A percentile compares a stretch with the other conserved stretches of the same genome.
Conservation (phyloP, 2,888 invertebrate species). For the Rotaria magnacalcarata region DNA sequence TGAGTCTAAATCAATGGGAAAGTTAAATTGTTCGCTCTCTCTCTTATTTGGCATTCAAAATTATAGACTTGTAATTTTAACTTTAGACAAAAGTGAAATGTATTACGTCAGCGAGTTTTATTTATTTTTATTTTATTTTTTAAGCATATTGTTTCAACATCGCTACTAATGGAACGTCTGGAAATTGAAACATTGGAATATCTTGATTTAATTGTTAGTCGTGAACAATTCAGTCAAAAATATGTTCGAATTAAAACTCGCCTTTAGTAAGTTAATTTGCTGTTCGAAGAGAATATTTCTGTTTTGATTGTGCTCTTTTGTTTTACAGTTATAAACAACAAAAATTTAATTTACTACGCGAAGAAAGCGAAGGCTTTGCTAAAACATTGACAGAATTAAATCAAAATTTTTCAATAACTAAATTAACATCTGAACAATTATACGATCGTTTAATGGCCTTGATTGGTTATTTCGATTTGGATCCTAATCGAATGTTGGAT, state of each 20-base stretch:
- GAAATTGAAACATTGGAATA: conserved; percentile 43
- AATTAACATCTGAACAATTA: not conserved
- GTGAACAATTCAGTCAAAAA: conserved; percentile 62
- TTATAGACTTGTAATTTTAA: no score
- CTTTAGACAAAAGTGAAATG: no score
- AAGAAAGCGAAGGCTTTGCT: conserved; percentile 97
- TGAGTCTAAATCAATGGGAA: no score
- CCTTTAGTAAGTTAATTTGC: conserved; percentile 74
- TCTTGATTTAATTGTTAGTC: conserved; percentile 40
- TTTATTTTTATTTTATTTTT: not conserved
- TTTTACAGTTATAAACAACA: conserved; percentile 86
- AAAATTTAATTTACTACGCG: conserved; percentile 94
- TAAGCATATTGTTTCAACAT: conserved; percentile 24
- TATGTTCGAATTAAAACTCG: conserved; percentile 96
- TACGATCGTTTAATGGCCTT: conserved; percentile 30
- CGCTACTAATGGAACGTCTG: conserved; percentile 39
- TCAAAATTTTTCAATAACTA: conserved; percentile 14
- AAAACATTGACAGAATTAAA: conserved; percentile 82
- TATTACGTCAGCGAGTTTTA: no score
- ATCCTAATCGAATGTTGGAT: conserved; percentile 93
- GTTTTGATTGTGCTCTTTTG: no score
- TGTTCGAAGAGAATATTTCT: not conserved
- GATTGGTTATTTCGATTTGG: conserved; percentile 91
- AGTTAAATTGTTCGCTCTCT: no score
- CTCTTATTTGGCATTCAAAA: no score